Percentiles rank a stretch among this genome's conserved stretches.
Evolutionary conservation across 92 coral and sea anemone species (phyloP).

Genomic region (Scolanthus callimorphus): DNA sequence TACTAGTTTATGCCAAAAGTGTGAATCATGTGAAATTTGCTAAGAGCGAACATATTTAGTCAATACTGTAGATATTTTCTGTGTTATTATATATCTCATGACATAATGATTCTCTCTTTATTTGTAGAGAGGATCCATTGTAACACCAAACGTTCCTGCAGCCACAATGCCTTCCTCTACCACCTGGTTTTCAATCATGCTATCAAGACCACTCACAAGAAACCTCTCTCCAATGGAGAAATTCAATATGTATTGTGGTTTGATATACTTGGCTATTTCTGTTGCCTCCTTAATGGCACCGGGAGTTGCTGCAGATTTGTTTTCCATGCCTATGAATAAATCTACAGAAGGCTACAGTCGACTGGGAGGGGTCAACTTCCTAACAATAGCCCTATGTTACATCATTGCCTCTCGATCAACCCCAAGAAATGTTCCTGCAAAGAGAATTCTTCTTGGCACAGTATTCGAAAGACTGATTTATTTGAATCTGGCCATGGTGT

Average conservation of each 20-base stretch:
- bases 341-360: neutral
- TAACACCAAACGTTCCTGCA: neutral
- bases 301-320: neutral
- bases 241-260: neutral
- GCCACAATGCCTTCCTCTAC: constrained; percentile 1
- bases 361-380: neutral
- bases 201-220: neutral
- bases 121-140: too few relatives aligned
- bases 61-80: too few relatives aligned
- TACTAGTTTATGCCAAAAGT: too few relatives aligned
- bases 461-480: constrained; percentile 7
- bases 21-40: too few relatives aligned
- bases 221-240: neutral
- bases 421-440: constrained; percentile 1
- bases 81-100: too few relatives aligned
- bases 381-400: constrained; percentile 7
- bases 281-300: neutral
- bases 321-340: neutral
- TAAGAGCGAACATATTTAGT: too few relatives aligned
- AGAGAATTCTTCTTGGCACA: constrained; percentile 6
- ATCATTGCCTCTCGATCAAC: constrained; percentile 6
- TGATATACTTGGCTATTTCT: neutral
- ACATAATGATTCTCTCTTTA: too few relatives aligned
- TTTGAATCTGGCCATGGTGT: neutral
- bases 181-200: neutral